Evolutionary conservation across 2,888 invertebrate species (phyloP), one percentile per base, ranked within the genome.

Genomic region (Byasa hedistus): DNA sequence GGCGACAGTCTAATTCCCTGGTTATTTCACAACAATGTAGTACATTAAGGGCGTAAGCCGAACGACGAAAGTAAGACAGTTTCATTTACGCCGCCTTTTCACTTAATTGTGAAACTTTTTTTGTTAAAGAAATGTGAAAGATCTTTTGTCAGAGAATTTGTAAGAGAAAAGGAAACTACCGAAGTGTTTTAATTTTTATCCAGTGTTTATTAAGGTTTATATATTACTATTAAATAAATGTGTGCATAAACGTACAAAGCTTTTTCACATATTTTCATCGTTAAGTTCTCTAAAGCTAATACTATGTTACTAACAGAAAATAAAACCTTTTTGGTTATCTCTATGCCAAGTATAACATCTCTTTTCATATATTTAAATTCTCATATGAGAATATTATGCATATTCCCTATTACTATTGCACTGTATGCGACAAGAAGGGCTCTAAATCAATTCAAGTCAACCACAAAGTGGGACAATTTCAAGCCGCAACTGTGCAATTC

Each of bases 391-490:
- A 54, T n/a, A 59, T 44, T 44, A 17, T 60, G 57, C 36, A 12
- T 36, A 36, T 36, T 36, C 36, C 64, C 55, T 55, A 65, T 65
- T 65, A 55, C 39, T 54, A 39, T 55, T 55, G 59, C 59, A 60
- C 44, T 65, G 65, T 39, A 60, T 48, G 55, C 64, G 64, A 65
- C 59, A 60, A 65, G 64, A n/a, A 23, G 59, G 24, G 59, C 27
- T 60, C 64, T 60, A 65, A 65, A 60, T 65, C 64, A 65, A 65
- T 65, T 65, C 59, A 27, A 55, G 55, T 60, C 55, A 44, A 65
- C 64, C 64, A 23, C 64, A 60, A 65, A 60, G 55, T 65, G 60
- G 55, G 44, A 65, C 59, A 60, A 60, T 60, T 64, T 23, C 64
- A 21, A 44, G 22, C 55, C 59, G 19, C 39, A 23, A 58, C 23